A percentile compares a stretch with the other conserved stretches of the same genome.
Evolutionary conservation across 2,888 invertebrate species (phyloP).

Genomic region (Polietes domitor): DNA sequence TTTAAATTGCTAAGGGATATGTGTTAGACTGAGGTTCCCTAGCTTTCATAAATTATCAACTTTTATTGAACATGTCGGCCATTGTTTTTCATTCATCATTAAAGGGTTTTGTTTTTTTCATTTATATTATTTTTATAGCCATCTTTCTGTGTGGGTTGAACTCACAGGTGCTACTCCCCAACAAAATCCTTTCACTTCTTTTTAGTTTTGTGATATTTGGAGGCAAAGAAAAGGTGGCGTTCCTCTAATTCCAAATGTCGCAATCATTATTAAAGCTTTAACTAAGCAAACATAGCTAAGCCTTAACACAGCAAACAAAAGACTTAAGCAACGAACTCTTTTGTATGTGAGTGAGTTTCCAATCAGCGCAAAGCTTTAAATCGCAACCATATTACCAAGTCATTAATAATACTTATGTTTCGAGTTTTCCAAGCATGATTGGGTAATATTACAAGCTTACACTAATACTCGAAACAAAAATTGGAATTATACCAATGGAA

Average conservation of each 20-base stretch:
- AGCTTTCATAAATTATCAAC: too few relatives aligned
- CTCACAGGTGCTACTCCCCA: background rate
- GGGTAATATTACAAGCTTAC: background rate
- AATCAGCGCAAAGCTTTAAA: background rate
- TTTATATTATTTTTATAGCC: too few relatives aligned
- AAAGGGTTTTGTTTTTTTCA: too few relatives aligned
- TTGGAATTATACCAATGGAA: constrained; percentile 3
- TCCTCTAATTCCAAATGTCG: background rate
- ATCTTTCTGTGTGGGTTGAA: too few relatives aligned
- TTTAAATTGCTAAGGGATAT: too few relatives aligned
- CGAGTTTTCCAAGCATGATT: background rate
- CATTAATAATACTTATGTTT: constrained; percentile 22
- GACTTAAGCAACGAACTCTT: constrained; percentile 25
- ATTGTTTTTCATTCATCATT: too few relatives aligned
- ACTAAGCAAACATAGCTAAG: background rate
- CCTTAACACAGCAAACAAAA: constrained; percentile 10
- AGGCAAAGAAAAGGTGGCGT: background rate
- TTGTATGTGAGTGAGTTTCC: background rate
- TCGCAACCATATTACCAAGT: constrained; percentile 10
- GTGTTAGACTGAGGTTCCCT: too few relatives aligned
- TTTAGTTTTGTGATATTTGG: background rate
- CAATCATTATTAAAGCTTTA: background rate
- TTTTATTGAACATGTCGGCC: too few relatives aligned
- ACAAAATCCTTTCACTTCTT: background rate
- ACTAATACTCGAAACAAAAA: background rate